phyloP scores from a whole-genome alignment of 2,797 vertebrate genomes.

The Tauraco hartlaubi region DNA sequence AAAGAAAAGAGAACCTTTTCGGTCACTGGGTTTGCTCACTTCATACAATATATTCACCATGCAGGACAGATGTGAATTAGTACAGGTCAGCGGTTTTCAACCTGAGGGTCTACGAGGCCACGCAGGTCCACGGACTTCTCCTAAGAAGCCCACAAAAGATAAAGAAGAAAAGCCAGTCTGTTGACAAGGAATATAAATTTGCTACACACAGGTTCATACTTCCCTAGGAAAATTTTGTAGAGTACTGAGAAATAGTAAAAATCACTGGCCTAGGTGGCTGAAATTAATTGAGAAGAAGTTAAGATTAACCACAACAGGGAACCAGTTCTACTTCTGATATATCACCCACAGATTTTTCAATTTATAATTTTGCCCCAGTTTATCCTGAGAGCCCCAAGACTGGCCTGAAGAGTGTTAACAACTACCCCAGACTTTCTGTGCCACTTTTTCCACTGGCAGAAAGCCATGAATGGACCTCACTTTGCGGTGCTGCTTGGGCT shows the following conservation, averaged over 20 bases:
- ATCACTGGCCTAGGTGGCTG: neutral
- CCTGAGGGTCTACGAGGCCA: neutral
- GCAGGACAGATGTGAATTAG: conserved; percentile 54
- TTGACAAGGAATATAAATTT: neutral
- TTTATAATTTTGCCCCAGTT: neutral
- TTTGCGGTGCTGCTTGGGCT: neutral
- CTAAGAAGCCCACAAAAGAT: conserved; percentile 11
- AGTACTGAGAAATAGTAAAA: neutral
- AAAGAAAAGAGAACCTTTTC: conserved; percentile 39
- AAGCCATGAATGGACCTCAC: neutral
- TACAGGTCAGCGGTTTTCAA: conserved; percentile 46
- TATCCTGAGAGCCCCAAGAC: neutral
- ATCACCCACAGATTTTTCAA: neutral
- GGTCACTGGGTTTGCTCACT: conserved; percentile 35
- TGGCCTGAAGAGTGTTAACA: neutral
- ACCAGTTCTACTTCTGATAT: neutral
- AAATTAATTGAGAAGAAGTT: neutral
- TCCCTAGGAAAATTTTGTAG: neutral
- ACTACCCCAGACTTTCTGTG: neutral
- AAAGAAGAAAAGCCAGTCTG: neutral
- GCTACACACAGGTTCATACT: neutral
- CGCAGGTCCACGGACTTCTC: neutral
- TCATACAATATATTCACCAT: conserved; percentile 36
- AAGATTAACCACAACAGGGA: neutral
- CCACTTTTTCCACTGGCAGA: conserved; percentile 8